Conservation (phyloP, 2,113 vertebrate genomes). For the Menidia beryllina region DNA sequence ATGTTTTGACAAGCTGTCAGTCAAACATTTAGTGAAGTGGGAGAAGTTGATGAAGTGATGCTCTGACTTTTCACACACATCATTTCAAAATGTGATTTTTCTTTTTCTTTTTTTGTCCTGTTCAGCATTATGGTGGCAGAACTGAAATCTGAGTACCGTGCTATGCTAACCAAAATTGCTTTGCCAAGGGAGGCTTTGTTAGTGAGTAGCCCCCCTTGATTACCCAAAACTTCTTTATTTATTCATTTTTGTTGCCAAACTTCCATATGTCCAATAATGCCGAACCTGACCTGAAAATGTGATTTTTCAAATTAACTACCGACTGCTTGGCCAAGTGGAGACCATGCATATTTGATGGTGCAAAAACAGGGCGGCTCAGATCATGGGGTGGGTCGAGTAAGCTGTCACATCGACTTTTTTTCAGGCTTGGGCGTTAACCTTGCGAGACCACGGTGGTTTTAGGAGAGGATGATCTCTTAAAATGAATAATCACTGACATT, state of each 20-base stretch:
- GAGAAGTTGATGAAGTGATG: neutral
- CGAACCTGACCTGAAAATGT: too few relatives aligned
- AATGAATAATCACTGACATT: neutral
- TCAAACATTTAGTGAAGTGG: neutral
- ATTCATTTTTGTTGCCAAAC: too few relatives aligned
- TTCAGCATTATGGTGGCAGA: too few relatives aligned
- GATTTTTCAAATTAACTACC: neutral
- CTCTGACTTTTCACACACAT: neutral
- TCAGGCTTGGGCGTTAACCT: constrained; percentile 22
- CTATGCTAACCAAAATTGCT: too few relatives aligned
- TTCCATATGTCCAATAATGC: too few relatives aligned
- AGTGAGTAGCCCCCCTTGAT: too few relatives aligned
- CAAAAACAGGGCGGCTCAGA: constrained; percentile 35
- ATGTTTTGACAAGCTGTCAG: neutral
- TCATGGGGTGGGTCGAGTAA: constrained; percentile 44
- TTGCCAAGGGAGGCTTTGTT: too few relatives aligned
- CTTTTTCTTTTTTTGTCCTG: too few relatives aligned
- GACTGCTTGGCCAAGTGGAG: neutral
- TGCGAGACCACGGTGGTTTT: neutral
- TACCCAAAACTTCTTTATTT: too few relatives aligned
- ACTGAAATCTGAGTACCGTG: too few relatives aligned
- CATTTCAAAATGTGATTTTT: neutral
- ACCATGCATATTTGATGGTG: constrained; percentile 48
- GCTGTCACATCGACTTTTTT: constrained; percentile 26
- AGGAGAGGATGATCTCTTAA: neutral